Conservation (phyloP, 2,113 vertebrate species). For the Eurystomus gularis region DNA sequence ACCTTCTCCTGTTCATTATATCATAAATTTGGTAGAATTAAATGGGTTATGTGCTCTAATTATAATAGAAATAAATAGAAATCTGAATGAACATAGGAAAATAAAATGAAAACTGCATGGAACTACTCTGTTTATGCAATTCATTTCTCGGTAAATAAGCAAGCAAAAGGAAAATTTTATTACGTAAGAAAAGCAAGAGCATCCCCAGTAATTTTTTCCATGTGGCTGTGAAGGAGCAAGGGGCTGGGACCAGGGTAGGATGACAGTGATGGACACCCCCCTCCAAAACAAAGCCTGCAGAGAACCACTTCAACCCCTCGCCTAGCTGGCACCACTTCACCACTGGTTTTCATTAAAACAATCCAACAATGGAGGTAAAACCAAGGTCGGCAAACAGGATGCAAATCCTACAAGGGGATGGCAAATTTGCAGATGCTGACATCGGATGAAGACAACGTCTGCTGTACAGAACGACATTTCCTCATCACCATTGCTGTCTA, state of each 20-base stretch:
- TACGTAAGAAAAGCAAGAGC: not conserved
- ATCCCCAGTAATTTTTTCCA: not conserved
- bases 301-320: not conserved
- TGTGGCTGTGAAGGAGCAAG: not conserved
- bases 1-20: not conserved
- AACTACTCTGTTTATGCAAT: not conserved
- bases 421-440: not conserved
- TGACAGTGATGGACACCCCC: not conserved
- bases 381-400: not conserved
- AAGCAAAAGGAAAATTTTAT: not conserved
- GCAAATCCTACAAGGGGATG: not conserved
- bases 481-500: not conserved
- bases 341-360: not conserved
- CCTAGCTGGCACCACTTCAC: not conserved
- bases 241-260: not conserved
- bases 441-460: accelerated
- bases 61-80: conserved; percentile 39
- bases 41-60: conserved; percentile 29
- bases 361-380: not conserved
- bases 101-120: conserved; percentile 16
- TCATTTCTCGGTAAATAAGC: conserved; percentile 22
- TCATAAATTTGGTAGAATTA: conserved; percentile 40
- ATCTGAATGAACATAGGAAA: conserved; percentile 16
- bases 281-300: not conserved
- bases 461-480: not conserved